Evolutionary conservation across 2,113 vertebrate species (phyloP).

Genomic region (Peromyscus polionotus): DNA sequence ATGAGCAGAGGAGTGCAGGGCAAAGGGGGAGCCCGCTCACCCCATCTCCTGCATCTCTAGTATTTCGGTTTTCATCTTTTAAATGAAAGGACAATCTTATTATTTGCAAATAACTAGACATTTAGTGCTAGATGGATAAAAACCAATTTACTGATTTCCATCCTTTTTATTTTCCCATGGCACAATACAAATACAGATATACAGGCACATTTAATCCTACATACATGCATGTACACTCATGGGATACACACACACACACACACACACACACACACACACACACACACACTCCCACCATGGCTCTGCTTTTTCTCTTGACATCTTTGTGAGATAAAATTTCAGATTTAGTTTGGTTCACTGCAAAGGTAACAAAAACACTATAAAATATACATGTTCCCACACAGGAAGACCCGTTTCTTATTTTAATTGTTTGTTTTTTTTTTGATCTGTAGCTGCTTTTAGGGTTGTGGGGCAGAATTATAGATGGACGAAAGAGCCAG

Average conservation of each 20-base stretch:
- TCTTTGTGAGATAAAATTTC: constrained; percentile 35
- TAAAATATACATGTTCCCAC: constrained; percentile 66
- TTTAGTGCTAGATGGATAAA: constrained; percentile 12
- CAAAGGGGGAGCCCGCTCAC: not conserved
- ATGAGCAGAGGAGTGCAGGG: not conserved
- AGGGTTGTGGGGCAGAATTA: constrained; percentile 60
- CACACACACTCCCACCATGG: no score
- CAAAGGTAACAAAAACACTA: constrained; percentile 13
- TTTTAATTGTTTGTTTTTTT: constrained; percentile 68
- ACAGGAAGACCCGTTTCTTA: constrained; percentile 68
- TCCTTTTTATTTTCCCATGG: not conserved
- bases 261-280: fast-evolving
- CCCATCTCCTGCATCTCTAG: not conserved
- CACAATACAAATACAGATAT: not conserved
- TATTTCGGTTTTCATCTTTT: constrained; percentile 23
- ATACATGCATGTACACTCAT: fast-evolving
- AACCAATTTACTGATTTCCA: not conserved
- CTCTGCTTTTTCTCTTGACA: not conserved
- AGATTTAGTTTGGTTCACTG: constrained; percentile 22
- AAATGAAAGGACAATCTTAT: not conserved
- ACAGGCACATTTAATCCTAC: no score
- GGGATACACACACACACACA: not conserved
- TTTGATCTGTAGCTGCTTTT: constrained; percentile 51
- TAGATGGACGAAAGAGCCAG: constrained; percentile 33
- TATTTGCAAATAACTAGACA: constrained; percentile 7